Base-by-base conservation (phyloP, 2,113 vertebrate species). In the Ovis canadensis region DNA sequence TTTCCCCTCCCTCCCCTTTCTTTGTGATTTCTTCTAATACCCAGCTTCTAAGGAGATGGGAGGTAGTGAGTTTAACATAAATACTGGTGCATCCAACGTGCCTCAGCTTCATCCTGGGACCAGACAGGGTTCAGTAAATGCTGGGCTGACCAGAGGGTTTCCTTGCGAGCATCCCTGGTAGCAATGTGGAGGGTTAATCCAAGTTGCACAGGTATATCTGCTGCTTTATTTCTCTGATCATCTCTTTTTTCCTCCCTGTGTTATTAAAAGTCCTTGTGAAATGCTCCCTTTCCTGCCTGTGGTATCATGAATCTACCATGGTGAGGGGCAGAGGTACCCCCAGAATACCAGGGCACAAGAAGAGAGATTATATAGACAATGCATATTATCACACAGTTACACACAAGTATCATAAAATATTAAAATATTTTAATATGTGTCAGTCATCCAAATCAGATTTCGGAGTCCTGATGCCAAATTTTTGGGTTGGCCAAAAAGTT, bases 31-130 rank as follows among this genome's bases (percentile, higher is more conserved):
- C 31, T 90, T 57, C 40, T 36, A 23, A 25, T 11, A 25, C 2
- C 23, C 43, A 31, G 21, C 82, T 94, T 91, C 25, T 3, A 54
- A 45, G 54, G 29, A 48, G 17, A 40, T 3, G 1, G 29, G 45
- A 13, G n/a, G 21, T 12, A 17, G 40, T 17, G 67, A 13, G 33
- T 27, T 40, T 55, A 21, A 43, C 59, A n/a, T 8, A 81, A 48
- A 43, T 5, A n/a, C 1, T 2, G 4, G 4, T 13, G 21, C 11
- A 29, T 29, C 10, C 3, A 1, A 21, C 0, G 8, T 16, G 33
- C 19, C 40, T 84, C 59, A 1, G 55, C 25, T 84, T 89, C 40
- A 43, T 48, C 33, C 62, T 48, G 48, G 7, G 40, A 77, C 25
- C 13, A 55, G 62, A 55, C 29, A 25, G 29, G 12, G 23, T 19